Evolutionary conservation across 2,113 vertebrate genomes (phyloP), one percentile per base, ranked within the genome.

Genomic region (Clarias magur): DNA sequence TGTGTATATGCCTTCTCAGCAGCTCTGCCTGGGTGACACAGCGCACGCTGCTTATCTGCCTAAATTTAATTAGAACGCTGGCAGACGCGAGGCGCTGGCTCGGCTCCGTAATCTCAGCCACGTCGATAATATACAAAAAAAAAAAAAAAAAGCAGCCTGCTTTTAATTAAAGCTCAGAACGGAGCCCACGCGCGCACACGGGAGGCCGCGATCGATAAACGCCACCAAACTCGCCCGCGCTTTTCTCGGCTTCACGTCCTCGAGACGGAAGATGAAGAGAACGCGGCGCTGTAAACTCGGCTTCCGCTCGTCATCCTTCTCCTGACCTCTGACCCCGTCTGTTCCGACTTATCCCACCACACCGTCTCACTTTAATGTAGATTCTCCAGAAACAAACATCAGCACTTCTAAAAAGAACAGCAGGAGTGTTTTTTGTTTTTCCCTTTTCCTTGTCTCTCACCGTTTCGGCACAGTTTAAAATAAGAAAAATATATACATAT

Each of bases 101-200:
- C 75, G 63, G 88, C 90, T 89, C 89, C 76, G 91, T 72, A 90
- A 70, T 89, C 91, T 93, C 79, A 53, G 21, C 86, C 92, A 86
- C 88, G 94, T 92, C 92, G 93, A 90, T 94, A 48, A 48, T 48
- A 6, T 42, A 42, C 0, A 42, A 42, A 42, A 42, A 42, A 42
- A 42, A 42, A 42, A 42, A 42, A 42, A 93, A 94, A 92, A 76
- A 67, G 91, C 81, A 34, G 89, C 88, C 84, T 90, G 85, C 75
- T 88, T 95, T 91, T 94, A 95, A 95, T 94, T 95, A 93, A 95
- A 95, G 19, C 65, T 86, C 88, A 88, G 93, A 91, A 94, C 16
- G 88, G 84, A 88, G 93, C 91, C 89, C 73, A 73, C 94, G 92
- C 90, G 79, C 94, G 92, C 90, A 19, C 34, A 3, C 80, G 80